A percentile compares a stretch with the other conserved stretches of the same genome.
Evolutionary conservation across 2,888 invertebrate genomes (phyloP).

Genomic region (Leptura quadrifasciata): DNA sequence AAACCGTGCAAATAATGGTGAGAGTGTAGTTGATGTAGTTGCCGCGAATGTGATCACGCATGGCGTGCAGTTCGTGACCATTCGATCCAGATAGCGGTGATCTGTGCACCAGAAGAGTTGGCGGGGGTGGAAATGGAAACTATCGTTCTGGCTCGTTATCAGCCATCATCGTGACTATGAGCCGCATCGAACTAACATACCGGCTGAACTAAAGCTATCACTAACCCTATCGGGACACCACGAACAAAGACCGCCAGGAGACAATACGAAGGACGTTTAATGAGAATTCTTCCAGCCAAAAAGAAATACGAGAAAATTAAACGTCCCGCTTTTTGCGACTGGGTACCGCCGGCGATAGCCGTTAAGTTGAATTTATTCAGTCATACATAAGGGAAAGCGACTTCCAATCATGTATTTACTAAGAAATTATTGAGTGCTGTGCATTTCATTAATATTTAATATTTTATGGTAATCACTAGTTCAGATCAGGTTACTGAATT

Average conservation of each 20-base stretch:
- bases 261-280: constrained; percentile 55
- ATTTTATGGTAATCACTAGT: not conserved
- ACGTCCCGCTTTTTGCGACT: constrained; percentile 30
- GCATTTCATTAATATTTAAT: not conserved
- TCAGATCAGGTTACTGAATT: not conserved
- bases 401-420: constrained; percentile 15
- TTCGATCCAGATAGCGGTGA: constrained; percentile 63
- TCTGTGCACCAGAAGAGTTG: constrained; percentile 46
- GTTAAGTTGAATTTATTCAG: not conserved
- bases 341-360: not conserved
- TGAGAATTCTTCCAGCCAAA: constrained; percentile 41
- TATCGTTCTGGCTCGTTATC: constrained; percentile 55
- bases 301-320: constrained; percentile 45
- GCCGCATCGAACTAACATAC: constrained; percentile 51
- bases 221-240: constrained; percentile 31
- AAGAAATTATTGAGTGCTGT: constrained; percentile 11
- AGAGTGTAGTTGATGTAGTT: constrained; percentile 41
- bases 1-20: constrained; percentile 39
- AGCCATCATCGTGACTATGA: constrained; percentile 58
- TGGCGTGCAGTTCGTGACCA: constrained; percentile 66
- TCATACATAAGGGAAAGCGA: constrained; percentile 30
- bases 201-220: constrained; percentile 38
- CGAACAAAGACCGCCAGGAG: constrained; percentile 54
- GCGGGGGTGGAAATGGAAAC: constrained; percentile 55
- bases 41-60: constrained; percentile 62